phyloP scores from a whole-genome alignment of 2,888 invertebrate species.

The Drosophila tripunctata region DNA sequence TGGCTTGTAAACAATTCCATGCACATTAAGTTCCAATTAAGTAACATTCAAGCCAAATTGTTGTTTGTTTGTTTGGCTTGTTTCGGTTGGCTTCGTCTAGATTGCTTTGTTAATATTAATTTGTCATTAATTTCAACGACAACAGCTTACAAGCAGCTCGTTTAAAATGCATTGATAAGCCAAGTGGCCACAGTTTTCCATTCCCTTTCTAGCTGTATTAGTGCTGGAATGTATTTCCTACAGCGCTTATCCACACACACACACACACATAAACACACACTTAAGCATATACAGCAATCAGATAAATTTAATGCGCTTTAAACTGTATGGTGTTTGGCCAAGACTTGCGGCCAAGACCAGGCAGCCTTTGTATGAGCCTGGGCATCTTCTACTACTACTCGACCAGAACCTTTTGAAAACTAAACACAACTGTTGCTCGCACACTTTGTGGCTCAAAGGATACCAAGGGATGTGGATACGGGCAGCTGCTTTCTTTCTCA shows the following conservation, averaged over 20 bases:
- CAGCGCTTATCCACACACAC: constrained; percentile 8
- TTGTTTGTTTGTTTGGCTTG: constrained; percentile 45
- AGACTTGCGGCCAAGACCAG: constrained; percentile 34
- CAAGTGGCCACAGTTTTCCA: constrained; percentile 52
- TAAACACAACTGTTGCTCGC: constrained; percentile 72
- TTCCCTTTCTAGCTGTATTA: constrained; percentile 11
- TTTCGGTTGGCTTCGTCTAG: constrained; percentile 33
- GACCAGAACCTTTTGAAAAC: constrained; percentile 60
- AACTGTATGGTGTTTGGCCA: constrained; percentile 68
- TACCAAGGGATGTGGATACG: constrained; percentile 17
- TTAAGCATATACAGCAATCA: constrained; percentile 42
- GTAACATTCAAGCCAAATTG: constrained; percentile 66
- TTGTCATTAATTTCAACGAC: constrained; percentile 71
- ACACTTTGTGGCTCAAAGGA: constrained; percentile 64
- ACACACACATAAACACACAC: background rate
- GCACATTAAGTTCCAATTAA: constrained; percentile 78
- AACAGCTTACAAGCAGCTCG: constrained; percentile 67
- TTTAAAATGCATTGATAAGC: constrained; percentile 78
- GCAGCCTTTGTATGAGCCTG: constrained; percentile 27
- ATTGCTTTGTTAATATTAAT: constrained; percentile 81
- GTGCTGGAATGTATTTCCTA: constrained; percentile 37
- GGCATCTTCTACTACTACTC: constrained; percentile 32
- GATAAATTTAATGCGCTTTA: constrained; percentile 77
- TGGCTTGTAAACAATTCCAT: constrained; percentile 72
- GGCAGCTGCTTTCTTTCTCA: background rate